phyloP scores from a whole-genome alignment of 2,888 invertebrate species.

The Watsonalla cultraria region DNA sequence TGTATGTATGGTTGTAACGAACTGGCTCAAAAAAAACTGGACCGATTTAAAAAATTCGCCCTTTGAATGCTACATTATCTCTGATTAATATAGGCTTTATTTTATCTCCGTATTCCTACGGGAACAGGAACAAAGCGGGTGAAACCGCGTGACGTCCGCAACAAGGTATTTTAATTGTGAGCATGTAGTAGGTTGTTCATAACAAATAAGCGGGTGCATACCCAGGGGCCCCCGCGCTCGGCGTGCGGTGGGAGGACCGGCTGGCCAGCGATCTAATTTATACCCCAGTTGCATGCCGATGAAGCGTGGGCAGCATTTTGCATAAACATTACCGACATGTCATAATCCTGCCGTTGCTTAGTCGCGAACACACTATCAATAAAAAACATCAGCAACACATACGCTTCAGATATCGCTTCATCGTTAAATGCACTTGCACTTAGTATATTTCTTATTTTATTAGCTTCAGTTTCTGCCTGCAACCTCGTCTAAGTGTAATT shows the following conservation, averaged over 20 bases:
- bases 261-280: slow-evolving; percentile 46
- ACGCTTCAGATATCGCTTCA: background rate
- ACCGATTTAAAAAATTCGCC: too few relatives aligned
- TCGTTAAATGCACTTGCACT: background rate
- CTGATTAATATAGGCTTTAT: too few relatives aligned
- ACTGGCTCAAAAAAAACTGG: too few relatives aligned
- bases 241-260: slow-evolving; percentile 55
- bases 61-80: too few relatives aligned
- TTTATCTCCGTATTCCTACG: too few relatives aligned
- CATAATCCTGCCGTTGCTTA: slow-evolving; percentile 34
- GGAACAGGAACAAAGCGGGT: too few relatives aligned
- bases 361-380: slow-evolving; percentile 20
- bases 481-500: slow-evolving; percentile 4
- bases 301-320: slow-evolving; percentile 58
- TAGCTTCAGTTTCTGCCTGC: slow-evolving; percentile 5
- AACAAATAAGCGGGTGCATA: background rate
- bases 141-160: too few relatives aligned
- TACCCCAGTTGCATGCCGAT: slow-evolving; percentile 62
- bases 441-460: background rate
- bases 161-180: too few relatives aligned
- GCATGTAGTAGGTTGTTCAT: background rate
- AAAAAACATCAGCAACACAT: background rate
- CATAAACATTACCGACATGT: slow-evolving; percentile 57
- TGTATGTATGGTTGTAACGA: too few relatives aligned
- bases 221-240: background rate